Base-by-base conservation (phyloP, 2,113 vertebrate genomes). In the Tapirus terrestris region DNA sequence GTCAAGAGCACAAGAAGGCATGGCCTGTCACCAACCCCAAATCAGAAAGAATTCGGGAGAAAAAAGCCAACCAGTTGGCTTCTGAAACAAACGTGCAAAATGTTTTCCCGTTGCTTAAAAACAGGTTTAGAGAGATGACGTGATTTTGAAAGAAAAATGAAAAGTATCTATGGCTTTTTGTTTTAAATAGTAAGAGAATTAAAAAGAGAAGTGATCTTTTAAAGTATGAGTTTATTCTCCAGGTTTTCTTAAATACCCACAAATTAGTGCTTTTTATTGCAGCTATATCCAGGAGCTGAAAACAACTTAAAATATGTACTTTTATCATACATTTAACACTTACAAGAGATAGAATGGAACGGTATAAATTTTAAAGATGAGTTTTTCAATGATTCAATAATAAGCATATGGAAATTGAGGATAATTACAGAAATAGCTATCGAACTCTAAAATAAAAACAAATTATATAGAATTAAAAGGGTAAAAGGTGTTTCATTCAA, bases 221-320 rank as follows among this genome's bases (percentile, higher is more conserved):
- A 70, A 97, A 89, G 60, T 89, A 96, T 63, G 76, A 94, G 72
- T 97, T 96, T 97, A 94, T 91, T 94, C 72, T 91, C 72, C 61
- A 92, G 12, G 31, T 79, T 97, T 96, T 96, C 77, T 93, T 95
- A 84, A 94, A 96, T 70, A 90, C 48, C 56, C 79, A 96, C 85
- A 97, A 90, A 86, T 92, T 84, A 88, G 89, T 94, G 91, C 85
- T 97, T 96, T 53, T 97, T 96, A 95, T 94, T 94, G 91, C 80
- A 94, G 53, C 68, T 91, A 27, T 43, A 88, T 68, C 39, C 91
- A 97, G 85, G 87, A 72, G 65, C n/a, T 63, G 87, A 94, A 94
- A 94, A 91, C 81, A 89, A 96, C 11, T 72, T 83, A 96, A 94
- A 96, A 84, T 72, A 96, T 17, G 48, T 77, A 76, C 31, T 89